These are phyloP conservation scores for Pachypanchax playfairii DNA, from an alignment of 2,113 vertebrate species.

Conservation along the genomic window DNA sequence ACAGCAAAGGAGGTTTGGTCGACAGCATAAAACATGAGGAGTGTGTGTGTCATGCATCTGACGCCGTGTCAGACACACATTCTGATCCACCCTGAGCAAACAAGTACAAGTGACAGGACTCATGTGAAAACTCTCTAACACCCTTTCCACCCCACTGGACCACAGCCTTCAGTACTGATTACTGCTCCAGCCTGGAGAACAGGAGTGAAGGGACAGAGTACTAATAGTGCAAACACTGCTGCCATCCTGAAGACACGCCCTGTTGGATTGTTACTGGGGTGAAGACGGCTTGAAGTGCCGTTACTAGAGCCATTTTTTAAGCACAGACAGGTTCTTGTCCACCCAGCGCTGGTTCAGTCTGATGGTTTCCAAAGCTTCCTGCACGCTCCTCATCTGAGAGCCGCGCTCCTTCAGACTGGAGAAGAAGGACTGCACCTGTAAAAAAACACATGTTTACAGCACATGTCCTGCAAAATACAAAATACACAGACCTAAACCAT, in stretches of 20 bases:
- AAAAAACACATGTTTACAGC: background rate
- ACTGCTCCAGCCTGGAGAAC: slow-evolving; percentile 40
- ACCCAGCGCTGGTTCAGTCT: slow-evolving; percentile 90
- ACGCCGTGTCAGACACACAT: slow-evolving; percentile 53
- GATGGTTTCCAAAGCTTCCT: slow-evolving; percentile 89
- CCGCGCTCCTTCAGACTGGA: slow-evolving; percentile 83
- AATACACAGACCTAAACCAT: background rate
- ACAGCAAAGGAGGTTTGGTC: slow-evolving; percentile 61
- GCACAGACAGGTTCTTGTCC: slow-evolving; percentile 80
- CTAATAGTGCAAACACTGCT: slow-evolving; percentile 85
- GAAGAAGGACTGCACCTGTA: slow-evolving; percentile 90
- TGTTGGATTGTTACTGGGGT: slow-evolving; percentile 5
- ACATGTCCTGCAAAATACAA: background rate
- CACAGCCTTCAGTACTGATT: slow-evolving; percentile 19
- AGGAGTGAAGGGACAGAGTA: slow-evolving; percentile 54
- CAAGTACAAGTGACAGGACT: slow-evolving; percentile 44
- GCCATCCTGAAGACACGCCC: slow-evolving; percentile 59
- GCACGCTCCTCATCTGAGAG: slow-evolving; percentile 85
- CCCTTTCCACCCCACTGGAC: slow-evolving; percentile 48
- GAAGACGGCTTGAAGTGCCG: slow-evolving; percentile 4
- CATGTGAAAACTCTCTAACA: slow-evolving; percentile 20
- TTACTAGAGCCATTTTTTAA: slow-evolving; percentile 79
- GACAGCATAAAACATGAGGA: slow-evolving; percentile 64
- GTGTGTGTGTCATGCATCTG: slow-evolving; percentile 53
- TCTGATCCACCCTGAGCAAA: slow-evolving; percentile 88